These are phyloP conservation scores for Schrankia costaestrigalis DNA, from an alignment of 2,888 invertebrate species.

Conservation along the genomic window DNA sequence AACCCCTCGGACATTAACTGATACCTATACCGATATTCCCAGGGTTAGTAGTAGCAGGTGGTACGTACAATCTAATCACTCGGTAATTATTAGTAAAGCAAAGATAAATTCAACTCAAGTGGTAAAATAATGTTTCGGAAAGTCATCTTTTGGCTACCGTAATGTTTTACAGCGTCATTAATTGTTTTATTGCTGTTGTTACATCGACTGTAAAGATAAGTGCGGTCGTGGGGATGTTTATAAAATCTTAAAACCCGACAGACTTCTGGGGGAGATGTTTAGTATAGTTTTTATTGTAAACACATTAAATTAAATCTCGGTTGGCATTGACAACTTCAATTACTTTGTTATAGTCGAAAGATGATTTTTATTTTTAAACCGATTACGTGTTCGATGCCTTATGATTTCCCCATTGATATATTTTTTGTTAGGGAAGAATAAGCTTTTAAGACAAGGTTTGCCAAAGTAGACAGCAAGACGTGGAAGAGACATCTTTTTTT, in stretches of 20 bases:
- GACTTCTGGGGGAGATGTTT: conserved; percentile 29
- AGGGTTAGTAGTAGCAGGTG: conserved; percentile 48
- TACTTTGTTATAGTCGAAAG: too few species aligned
- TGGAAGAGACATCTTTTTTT: too few species aligned
- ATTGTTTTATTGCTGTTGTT: conserved; percentile 66
- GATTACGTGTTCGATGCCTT: too few species aligned
- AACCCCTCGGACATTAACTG: conserved; percentile 15
- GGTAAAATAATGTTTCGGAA: conserved; percentile 38
- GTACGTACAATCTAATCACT: conserved; percentile 31
- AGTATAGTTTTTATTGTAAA: conserved; percentile 25
- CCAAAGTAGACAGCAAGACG: too few species aligned
- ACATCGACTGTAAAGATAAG: conserved; percentile 65
- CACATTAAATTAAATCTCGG: conserved; percentile 7
- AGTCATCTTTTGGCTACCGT: conserved; percentile 55
- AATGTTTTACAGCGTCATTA: conserved; percentile 65
- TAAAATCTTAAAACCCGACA: conserved; percentile 40
- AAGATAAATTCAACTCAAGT: conserved; percentile 51
- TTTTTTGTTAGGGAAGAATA: too few species aligned
- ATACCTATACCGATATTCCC: conserved; percentile 42
- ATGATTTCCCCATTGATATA: too few species aligned
- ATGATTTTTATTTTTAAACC: too few species aligned
- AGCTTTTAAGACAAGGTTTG: too few species aligned
- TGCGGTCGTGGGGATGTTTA: conserved; percentile 62
- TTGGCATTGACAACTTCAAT: neutral
- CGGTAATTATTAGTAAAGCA: conserved; percentile 30